phyloP scores from a whole-genome alignment of 2,113 vertebrate species.

The Lycocorax pyrrhopterus region DNA sequence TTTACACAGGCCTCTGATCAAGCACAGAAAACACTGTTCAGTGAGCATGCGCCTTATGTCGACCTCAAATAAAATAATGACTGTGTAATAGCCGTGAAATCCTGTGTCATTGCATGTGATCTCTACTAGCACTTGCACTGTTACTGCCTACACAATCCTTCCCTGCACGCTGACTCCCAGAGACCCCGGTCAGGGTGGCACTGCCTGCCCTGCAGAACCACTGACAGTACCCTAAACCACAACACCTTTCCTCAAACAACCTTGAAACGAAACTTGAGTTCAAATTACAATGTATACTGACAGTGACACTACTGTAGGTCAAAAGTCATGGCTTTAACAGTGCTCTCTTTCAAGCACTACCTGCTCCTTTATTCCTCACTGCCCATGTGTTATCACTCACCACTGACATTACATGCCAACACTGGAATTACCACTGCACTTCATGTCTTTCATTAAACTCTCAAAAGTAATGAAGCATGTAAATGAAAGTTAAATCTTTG shows the following conservation, averaged over 20 bases:
- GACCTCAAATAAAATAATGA: neutral
- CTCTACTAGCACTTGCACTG: neutral
- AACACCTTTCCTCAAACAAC: neutral
- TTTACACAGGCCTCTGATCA: neutral
- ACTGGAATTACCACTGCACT: neutral
- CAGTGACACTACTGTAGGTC: neutral
- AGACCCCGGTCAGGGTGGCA: neutral
- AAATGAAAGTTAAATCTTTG: conserved; percentile 32
- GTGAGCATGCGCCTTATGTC: neutral
- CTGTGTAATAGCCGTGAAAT: neutral
- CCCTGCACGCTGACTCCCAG: neutral
- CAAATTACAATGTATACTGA: fast-evolving
- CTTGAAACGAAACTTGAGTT: neutral
- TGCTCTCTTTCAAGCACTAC: neutral
- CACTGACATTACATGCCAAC: neutral
- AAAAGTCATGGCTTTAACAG: neutral
- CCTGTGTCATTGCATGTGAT: fast-evolving
- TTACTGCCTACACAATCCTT: neutral
- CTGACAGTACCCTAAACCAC: neutral
- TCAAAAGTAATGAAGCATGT: conserved; percentile 14
- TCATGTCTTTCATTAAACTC: conserved; percentile 7
- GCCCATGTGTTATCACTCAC: neutral
- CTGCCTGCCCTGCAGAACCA: neutral
- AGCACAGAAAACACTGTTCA: neutral
- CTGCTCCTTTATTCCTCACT: neutral